A percentile compares a stretch with the other conserved stretches of the same genome.
Evolutionary conservation across 2,888 invertebrate species (phyloP).

Genomic region (Ceramica pisi): DNA sequence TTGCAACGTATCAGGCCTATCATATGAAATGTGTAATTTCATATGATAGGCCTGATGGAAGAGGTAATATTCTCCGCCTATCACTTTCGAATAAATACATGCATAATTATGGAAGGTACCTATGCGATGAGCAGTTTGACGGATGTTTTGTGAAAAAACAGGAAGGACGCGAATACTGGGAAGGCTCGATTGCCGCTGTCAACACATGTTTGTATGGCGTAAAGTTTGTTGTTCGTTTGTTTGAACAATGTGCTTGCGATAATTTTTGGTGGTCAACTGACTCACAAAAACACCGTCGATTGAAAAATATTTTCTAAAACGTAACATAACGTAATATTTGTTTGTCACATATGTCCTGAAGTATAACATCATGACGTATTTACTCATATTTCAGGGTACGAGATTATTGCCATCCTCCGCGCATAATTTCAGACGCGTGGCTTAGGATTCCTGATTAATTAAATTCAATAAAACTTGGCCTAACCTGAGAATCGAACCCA

Average conservation of each 20-base stretch:
- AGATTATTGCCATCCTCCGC: too few species aligned
- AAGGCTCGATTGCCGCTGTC: not conserved
- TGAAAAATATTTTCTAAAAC: not conserved
- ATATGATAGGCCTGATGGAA: slow-evolving; percentile 17
- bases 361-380: too few species aligned
- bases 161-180: too few species aligned
- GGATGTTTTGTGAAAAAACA: slow-evolving; percentile 13
- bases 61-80: slow-evolving; percentile 35
- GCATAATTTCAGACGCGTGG: too few species aligned
- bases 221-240: not conserved
- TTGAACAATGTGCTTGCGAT: not conserved
- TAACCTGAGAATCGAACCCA: too few species aligned
- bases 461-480: too few species aligned
- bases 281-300: not conserved
- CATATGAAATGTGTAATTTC: slow-evolving; percentile 18
- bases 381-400: too few species aligned
- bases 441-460: too few species aligned
- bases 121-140: not conserved
- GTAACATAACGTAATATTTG: too few species aligned
- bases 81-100: too few species aligned
- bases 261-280: not conserved
- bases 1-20: slow-evolving; percentile 27
- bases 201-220: slow-evolving; percentile 5
- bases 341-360: too few species aligned
- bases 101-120: too few species aligned